Conservation (phyloP, 2,113 vertebrate genomes). For the Gymnorhina tibicen region DNA sequence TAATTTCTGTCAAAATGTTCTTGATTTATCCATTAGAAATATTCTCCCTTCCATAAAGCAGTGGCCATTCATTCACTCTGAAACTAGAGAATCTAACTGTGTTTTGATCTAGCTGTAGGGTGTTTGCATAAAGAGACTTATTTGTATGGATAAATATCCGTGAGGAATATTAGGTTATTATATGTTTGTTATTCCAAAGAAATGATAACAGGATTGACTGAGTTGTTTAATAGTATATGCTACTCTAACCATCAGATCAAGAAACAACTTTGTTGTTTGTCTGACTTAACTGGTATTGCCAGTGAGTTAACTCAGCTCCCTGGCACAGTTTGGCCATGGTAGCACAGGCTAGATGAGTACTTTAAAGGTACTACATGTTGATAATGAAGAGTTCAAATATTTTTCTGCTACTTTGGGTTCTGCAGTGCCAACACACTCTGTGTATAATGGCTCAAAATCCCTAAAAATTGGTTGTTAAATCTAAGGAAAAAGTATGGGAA, state of each 20-base stretch:
- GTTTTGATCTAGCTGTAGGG: neutral
- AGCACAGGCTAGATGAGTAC: neutral
- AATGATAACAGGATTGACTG: neutral
- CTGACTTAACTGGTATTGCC: neutral
- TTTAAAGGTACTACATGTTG: neutral
- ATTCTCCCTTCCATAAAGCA: neutral
- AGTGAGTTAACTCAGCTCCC: neutral
- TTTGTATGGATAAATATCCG: neutral
- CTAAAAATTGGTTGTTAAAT: neutral
- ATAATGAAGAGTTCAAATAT: neutral
- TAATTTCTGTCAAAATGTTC: neutral
- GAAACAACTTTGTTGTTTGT: neutral
- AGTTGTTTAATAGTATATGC: neutral
- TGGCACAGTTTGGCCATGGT: neutral
- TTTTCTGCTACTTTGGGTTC: neutral
- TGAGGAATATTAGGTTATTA: neutral
- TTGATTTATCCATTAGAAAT: neutral
- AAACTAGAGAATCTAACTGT: neutral
- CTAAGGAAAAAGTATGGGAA: neutral
- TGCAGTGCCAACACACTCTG: neutral
- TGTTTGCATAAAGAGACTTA: neutral
- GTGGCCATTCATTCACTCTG: neutral
- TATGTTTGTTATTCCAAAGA: neutral
- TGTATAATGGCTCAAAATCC: neutral
- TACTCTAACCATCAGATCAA: neutral